Evolutionary conservation across 2,888 invertebrate genomes (phyloP).

Genomic region (Cheilosia scutellata): DNA sequence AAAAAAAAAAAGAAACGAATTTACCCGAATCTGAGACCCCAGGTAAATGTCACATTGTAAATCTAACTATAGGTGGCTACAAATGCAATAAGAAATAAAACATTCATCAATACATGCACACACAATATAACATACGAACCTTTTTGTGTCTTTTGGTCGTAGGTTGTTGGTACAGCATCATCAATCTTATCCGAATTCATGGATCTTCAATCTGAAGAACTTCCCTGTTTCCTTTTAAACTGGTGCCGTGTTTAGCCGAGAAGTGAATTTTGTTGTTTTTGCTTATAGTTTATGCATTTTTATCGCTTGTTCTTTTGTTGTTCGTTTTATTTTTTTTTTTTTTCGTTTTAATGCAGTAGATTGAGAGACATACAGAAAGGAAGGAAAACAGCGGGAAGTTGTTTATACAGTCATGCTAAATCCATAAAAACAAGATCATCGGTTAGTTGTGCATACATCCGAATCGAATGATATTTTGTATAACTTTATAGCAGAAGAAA

Average conservation of each 20-base stretch:
- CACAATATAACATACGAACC: slow-evolving; percentile 47
- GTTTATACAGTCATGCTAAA: slow-evolving; percentile 73
- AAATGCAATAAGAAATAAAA: slow-evolving; percentile 39
- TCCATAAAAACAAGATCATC: slow-evolving; percentile 66
- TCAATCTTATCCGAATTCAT: slow-evolving; percentile 75
- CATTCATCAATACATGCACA: slow-evolving; percentile 52
- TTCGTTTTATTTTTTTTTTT: slow-evolving; percentile 37
- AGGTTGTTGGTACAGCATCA: slow-evolving; percentile 75
- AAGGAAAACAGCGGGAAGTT: slow-evolving; percentile 75
- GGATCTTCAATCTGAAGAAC: slow-evolving; percentile 74
- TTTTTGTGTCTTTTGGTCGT: slow-evolving; percentile 74
- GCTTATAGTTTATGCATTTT: slow-evolving; percentile 67
- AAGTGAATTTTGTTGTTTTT: slow-evolving; percentile 56
- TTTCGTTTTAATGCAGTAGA: slow-evolving; percentile 69
- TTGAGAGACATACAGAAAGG: slow-evolving; percentile 71
- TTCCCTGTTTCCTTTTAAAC: slow-evolving; percentile 69
- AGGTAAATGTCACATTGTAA: slow-evolving; percentile 32
- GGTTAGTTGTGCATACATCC: slow-evolving; percentile 50
- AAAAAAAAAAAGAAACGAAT: background rate
- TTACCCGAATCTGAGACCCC: background rate
- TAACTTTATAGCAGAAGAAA: slow-evolving; percentile 36
- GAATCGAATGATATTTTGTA: slow-evolving; percentile 51
- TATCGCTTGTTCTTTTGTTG: slow-evolving; percentile 63
- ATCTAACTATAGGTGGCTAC: slow-evolving; percentile 11
- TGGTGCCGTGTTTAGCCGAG: slow-evolving; percentile 63